phyloP scores from a whole-genome alignment of 92 coral and sea anemone species.

The Blastomussa wellsi region DNA sequence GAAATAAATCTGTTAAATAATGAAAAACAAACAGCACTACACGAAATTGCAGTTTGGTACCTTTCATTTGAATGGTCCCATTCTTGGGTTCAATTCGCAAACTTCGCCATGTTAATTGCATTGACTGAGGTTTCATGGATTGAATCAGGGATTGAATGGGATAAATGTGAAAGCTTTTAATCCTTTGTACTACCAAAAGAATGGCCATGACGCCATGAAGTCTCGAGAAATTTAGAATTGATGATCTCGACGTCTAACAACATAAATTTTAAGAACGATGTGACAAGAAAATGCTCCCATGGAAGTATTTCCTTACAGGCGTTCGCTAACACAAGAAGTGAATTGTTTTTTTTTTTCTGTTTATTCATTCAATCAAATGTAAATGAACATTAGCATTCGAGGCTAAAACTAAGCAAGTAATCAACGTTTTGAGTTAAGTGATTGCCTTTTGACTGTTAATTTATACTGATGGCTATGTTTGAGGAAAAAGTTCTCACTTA shows the following conservation, averaged over 20 bases:
- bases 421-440: conserved; percentile 21
- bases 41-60: not conserved
- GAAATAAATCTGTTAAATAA: not conserved
- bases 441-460: conserved; percentile 18
- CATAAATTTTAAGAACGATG: not conserved
- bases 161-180: conserved; percentile 11
- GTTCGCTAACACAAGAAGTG: not conserved
- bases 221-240: conserved; percentile 12
- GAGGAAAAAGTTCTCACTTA: not conserved
- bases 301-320: not conserved
- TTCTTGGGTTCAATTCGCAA: not conserved
- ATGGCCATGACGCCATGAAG: conserved; percentile 17
- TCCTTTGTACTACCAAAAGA: conserved; percentile 26
- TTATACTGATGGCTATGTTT: conserved; percentile 9
- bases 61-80: not conserved
- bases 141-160: conserved; percentile 1
- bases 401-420: conserved; percentile 14
- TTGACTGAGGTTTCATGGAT: not conserved
- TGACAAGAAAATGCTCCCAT: not conserved
- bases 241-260: not conserved
- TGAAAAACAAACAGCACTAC: not conserved
- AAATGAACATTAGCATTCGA: conserved; percentile 12
- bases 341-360: not conserved
- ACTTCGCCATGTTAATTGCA: not conserved
- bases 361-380: not conserved